Evolutionary conservation across 2,888 invertebrate species (phyloP), one percentile per base, ranked within the genome.

Genomic region (Agonopterix subpropinquella): DNA sequence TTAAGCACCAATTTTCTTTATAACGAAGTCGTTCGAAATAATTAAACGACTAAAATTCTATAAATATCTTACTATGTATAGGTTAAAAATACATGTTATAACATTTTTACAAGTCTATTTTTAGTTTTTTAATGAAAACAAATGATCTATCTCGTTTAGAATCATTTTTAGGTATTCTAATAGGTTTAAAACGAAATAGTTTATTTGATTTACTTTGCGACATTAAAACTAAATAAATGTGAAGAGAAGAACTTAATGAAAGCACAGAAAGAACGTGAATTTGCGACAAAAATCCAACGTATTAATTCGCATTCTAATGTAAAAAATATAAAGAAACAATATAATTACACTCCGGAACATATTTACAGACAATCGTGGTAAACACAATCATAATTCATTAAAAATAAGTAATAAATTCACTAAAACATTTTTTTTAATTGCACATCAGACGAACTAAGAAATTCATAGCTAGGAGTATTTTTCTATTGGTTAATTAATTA

Each of bases 21-120:
- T 88, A 88, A 88, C 87, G 28, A 86, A 88, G 87, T 87, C 88
- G 87, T 88, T 88, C 84, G 83, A 88, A 88, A 88, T 87, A 87
- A 85, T 84, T 87, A 87, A 88, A 88, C 88, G 87, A 88, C 87
- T 82, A 85, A 85, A 87, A 73, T 84, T 86, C 85, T 87, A 88
- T 88, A 88, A 87, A 88, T 87, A 88, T 87, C 87, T 87, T 87
- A 87, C 82, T 87, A 88, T 87, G 78, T 85, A 87, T 85, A 86
- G 85, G 82, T 88, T 88, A 86, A 88, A 88, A 88, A 88, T 88
- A 88, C 87, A 85, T 77, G 85, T 87, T 78, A 77, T 86, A 88
- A 88, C 86, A 87, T 88, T 87, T 86, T 84, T 87, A 87, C 87
- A 88, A 85, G 84, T 80, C 86, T 87, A 87, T 84, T 66, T 78